Conservation (phyloP, 2,888 invertebrate species). For the Cephonodes hylas region DNA sequence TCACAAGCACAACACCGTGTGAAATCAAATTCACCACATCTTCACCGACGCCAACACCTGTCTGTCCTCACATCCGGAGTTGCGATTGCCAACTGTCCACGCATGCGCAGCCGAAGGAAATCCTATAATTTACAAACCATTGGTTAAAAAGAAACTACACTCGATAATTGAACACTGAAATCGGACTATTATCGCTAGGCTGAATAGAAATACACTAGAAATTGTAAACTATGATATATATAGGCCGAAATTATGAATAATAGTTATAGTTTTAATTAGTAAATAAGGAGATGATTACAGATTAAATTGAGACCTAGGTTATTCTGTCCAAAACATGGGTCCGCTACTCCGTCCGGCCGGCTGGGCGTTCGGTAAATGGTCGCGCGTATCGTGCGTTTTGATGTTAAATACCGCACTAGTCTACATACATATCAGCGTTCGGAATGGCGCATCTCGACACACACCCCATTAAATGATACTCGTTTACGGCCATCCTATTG, state of each 20-base stretch:
- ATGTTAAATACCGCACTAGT: slow-evolving; percentile 77
- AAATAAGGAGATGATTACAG: background rate
- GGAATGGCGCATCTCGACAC: slow-evolving; percentile 45
- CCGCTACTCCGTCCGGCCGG: slow-evolving; percentile 62
- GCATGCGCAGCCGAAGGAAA: slow-evolving; percentile 64
- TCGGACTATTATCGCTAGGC: slow-evolving; percentile 19
- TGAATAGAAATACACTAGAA: background rate
- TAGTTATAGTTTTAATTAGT: background rate
- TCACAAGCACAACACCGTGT: slow-evolving; percentile 39
- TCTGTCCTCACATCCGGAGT: slow-evolving; percentile 61
- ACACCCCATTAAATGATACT: slow-evolving; percentile 17
- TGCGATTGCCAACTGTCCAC: slow-evolving; percentile 43
- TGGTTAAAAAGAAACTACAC: slow-evolving; percentile 64
- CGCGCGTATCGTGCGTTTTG: slow-evolving; percentile 63
- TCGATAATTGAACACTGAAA: slow-evolving; percentile 48
- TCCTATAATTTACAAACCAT: slow-evolving; percentile 73
- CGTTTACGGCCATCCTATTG: background rate
- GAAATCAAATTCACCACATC: slow-evolving; percentile 49
- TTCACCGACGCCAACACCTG: slow-evolving; percentile 35
- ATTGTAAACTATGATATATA: background rate
- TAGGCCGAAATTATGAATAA: background rate
- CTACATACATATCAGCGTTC: slow-evolving; percentile 72
- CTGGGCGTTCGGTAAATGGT: slow-evolving; percentile 68
- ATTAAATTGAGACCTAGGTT: background rate
- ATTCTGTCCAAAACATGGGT: slow-evolving; percentile 39